Percentiles rank a stretch among this genome's conserved stretches.
These are phyloP conservation scores for Itoplectis maculator DNA, from an alignment of 2,888 invertebrate genomes.

Conservation along the genomic window DNA sequence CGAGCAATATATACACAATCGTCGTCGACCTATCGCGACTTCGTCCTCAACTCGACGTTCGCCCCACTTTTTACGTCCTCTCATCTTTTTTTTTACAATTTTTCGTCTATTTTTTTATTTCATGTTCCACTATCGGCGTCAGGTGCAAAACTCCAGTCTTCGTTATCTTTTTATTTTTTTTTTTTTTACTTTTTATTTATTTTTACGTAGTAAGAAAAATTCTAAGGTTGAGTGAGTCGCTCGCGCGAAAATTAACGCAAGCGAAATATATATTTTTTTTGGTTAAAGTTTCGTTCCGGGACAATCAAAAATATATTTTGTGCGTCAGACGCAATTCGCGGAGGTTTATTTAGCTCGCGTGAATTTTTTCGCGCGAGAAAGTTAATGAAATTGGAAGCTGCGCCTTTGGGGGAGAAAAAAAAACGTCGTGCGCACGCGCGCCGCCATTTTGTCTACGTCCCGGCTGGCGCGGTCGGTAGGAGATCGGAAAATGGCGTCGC, in stretches of 20 bases:
- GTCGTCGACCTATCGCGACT: slow-evolving; percentile 56
- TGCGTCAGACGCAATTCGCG: no score
- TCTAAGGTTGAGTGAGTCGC: slow-evolving; percentile 49
- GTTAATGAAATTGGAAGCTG: slow-evolving; percentile 16
- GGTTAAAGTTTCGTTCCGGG: no score
- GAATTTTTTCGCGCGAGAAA: slow-evolving; percentile 21
- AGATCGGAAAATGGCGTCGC: slow-evolving; percentile 69
- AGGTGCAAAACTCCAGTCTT: slow-evolving; percentile 66
- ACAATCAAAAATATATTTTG: no score
- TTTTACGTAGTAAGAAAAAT: slow-evolving; percentile 60
- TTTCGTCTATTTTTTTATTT: slow-evolving; percentile 49
- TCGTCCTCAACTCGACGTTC: slow-evolving; percentile 33
- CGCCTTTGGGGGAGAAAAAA: not conserved
- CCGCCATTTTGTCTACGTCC: slow-evolving; percentile 59
- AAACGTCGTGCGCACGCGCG: slow-evolving; percentile 21
- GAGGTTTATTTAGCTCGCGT: no score
- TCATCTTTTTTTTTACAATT: slow-evolving; percentile 27
- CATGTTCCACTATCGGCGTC: slow-evolving; percentile 58
- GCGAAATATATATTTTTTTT: no score
- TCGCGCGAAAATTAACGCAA: no score
- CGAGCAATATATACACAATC: slow-evolving; percentile 69
- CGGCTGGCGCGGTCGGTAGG: slow-evolving; percentile 47
- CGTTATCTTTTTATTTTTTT: slow-evolving; percentile 21
- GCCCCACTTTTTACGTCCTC: slow-evolving; percentile 29
- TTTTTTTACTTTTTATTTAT: slow-evolving; percentile 11